Percentiles rank a stretch among this genome's conserved stretches.
phyloP scores from a whole-genome alignment of 2,797 vertebrate species.

The Typhlichthys subterraneus region DNA sequence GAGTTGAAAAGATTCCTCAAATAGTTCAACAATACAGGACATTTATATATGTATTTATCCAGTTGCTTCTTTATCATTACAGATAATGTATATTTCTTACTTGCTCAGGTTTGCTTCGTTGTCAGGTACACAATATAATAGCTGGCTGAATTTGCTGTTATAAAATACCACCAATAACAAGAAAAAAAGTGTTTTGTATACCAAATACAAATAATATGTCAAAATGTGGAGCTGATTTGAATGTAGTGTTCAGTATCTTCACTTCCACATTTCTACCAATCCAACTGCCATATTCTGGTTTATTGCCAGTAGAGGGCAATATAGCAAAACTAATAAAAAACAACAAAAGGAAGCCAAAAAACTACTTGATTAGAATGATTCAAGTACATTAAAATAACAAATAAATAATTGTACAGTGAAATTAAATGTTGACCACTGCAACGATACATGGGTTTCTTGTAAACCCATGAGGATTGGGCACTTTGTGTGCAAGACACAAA shows the following conservation, averaged over 20 bases:
- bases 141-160: neutral
- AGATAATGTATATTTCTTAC: no score
- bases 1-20: constrained; percentile 12
- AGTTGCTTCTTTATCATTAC: neutral
- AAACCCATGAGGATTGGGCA: no score
- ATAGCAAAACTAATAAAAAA: constrained; percentile 23
- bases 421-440: no score
- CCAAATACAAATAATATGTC: neutral
- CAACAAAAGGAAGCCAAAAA: neutral
- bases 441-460: no score
- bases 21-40: neutral
- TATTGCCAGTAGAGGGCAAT: constrained; percentile 53
- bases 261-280: no score
- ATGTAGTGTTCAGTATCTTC: no score
- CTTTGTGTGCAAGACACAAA: neutral
- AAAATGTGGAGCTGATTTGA: no score
- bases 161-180: constrained; percentile 2
- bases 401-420: no score
- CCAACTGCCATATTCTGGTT: neutral
- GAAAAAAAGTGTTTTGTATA: constrained; percentile 6
- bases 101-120: neutral
- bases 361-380: no score
- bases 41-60: constrained; percentile 12
- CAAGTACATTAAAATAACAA: no score
- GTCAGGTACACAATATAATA: constrained; percentile 5